phyloP scores from a whole-genome alignment of 2,113 vertebrate genomes.

The Larimichthys crocea region DNA sequence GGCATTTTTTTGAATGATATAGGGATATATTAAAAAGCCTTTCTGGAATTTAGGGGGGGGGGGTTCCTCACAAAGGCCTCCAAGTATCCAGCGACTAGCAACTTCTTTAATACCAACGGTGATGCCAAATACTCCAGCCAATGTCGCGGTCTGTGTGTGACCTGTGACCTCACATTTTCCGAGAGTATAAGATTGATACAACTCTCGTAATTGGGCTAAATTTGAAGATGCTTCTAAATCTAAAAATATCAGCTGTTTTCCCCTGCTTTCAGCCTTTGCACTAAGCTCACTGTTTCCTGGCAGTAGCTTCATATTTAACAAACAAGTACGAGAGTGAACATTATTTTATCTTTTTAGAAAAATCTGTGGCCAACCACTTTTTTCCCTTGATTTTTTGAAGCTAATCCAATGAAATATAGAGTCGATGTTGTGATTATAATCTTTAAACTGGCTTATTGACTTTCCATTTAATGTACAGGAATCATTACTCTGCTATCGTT shows the following conservation, averaged over 20 bases:
- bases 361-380: not conserved
- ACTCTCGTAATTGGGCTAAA: not conserved
- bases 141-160: too few species aligned
- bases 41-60: not conserved
- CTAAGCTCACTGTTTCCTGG: not conserved
- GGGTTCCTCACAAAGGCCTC: not conserved
- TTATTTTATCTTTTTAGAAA: not conserved
- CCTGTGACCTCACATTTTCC: not conserved
- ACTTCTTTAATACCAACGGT: not conserved
- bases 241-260: not conserved
- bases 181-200: not conserved
- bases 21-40: not conserved
- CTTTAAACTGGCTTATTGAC: not conserved
- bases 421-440: not conserved
- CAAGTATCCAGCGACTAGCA: not conserved
- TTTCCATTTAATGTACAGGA: not conserved
- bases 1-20: not conserved
- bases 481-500: constrained; percentile 3
- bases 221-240: not conserved
- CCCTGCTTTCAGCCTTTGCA: too few species aligned
- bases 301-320: not conserved
- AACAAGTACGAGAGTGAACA: not conserved
- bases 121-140: not conserved
- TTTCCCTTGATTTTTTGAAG: not conserved
- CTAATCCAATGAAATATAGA: not conserved